These are phyloP conservation scores for Acanthiza pusilla DNA, from an alignment of 2,797 vertebrate species.

Conservation along the genomic window DNA sequence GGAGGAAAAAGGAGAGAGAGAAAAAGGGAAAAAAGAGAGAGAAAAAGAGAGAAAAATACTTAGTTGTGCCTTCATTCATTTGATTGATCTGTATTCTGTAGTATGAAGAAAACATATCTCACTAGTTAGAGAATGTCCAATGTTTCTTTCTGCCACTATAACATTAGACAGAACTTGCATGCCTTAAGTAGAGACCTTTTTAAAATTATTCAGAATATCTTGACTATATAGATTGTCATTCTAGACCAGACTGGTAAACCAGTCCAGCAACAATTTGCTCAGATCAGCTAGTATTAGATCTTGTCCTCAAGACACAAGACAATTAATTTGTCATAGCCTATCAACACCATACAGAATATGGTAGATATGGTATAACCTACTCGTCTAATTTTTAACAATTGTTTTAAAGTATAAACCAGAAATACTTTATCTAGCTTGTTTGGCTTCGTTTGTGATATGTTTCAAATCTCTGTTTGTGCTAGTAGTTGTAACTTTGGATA, in stretches of 20 bases:
- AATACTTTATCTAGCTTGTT: neutral
- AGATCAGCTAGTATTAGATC: neutral
- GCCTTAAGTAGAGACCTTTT: neutral
- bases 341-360: accelerated
- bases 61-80: neutral
- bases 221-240: neutral
- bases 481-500: neutral
- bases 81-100: neutral
- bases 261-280: neutral
- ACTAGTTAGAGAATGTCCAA: neutral
- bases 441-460: neutral
- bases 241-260: neutral
- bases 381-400: neutral
- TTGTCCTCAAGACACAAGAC: accelerated
- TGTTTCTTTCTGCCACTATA: neutral
- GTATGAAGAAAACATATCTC: neutral
- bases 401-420: neutral
- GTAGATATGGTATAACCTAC: neutral
- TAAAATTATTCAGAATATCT: neutral
- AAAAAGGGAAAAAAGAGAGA: no score
- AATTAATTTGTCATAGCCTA: neutral
- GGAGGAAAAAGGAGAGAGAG: neutral
- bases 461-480: neutral
- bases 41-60: neutral
- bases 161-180: neutral